phyloP scores from a whole-genome alignment of 1,140 invertebrate genomes.

The Melanaphis sacchari region DNA sequence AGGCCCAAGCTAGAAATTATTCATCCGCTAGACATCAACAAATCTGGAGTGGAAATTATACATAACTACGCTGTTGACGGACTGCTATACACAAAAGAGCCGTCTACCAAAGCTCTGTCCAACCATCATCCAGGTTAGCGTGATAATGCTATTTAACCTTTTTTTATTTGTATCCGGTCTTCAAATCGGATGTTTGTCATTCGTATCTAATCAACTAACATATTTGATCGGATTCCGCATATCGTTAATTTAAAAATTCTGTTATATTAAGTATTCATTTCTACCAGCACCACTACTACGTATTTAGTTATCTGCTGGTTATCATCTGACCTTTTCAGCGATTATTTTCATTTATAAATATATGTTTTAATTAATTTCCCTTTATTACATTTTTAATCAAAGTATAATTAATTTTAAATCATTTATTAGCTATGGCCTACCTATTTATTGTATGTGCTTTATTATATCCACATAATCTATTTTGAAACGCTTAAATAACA shows the following conservation, averaged over 20 bases:
- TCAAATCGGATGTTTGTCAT: not conserved
- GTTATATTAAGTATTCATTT: not conserved
- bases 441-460: not conserved
- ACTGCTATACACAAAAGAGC: not conserved
- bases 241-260: not conserved
- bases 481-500: not conserved
- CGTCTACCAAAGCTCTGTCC: not conserved
- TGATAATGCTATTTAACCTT: not conserved
- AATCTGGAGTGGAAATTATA: constrained; percentile 78
- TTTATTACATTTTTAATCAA: not conserved
- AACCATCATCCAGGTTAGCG: constrained; percentile 11
- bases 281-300: not conserved
- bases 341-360: not conserved
- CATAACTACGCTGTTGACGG: not conserved
- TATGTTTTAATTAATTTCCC: not conserved
- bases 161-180: not conserved
- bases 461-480: not conserved
- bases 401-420: not conserved
- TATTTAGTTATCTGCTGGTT: not conserved
- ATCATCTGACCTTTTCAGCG: not conserved
- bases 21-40: constrained; percentile 85
- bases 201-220: not conserved
- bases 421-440: too few relatives aligned
- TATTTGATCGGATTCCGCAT: not conserved
- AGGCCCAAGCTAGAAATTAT: constrained; percentile 82